Evolutionary conservation across 2,888 invertebrate species (phyloP), one percentile per base, ranked within the genome.

Genomic region (Trachelus stipa): DNA sequence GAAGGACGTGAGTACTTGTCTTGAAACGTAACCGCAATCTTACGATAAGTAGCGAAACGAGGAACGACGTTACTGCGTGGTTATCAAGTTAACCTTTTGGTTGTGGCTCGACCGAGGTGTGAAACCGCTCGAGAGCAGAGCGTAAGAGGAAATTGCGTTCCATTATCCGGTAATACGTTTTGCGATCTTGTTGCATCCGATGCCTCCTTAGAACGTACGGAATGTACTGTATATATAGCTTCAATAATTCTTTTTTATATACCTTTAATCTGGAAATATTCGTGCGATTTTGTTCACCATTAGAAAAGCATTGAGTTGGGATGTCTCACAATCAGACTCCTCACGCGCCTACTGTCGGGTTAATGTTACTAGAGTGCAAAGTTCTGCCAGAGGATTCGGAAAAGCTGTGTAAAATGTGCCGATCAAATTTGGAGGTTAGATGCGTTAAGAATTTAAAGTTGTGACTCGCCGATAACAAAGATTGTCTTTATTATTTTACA

Each of bases 101-200:
- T 35, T 15, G 37, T 68, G 68, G 34, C 74, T 79, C 68, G 74
- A 68, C 80, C 79, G 85, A 91, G 91, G 91, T 91, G 91, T 91
- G 91, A 91, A 91, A 91, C 91, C 91, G 88, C 91, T 91, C 89
- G 88, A 89, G 87, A 90, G 90, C 91, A 91, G 91, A 91, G 90
- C 86, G 87, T 87, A 23, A 56, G 23, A 23, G 88, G 89, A 91
- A 91, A 91, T 91, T 91, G 91, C 90, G 89, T 85, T 85, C 89
- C 90, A 91, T 91, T 91, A 91, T 91, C 87, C 84, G 82, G 87
- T 88, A 88, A 90, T 87, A 82, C 71, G 71, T 31, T 34, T 71
- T 71, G 71, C 71, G 12, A 31, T 71, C 71, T 31, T 11, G 9
- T 9, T 56, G 56, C 23, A 56, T 56, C 23, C 56, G 23, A 6